Base-by-base conservation (phyloP, 2,113 vertebrate genomes). In the Myiagra hebetior region DNA sequence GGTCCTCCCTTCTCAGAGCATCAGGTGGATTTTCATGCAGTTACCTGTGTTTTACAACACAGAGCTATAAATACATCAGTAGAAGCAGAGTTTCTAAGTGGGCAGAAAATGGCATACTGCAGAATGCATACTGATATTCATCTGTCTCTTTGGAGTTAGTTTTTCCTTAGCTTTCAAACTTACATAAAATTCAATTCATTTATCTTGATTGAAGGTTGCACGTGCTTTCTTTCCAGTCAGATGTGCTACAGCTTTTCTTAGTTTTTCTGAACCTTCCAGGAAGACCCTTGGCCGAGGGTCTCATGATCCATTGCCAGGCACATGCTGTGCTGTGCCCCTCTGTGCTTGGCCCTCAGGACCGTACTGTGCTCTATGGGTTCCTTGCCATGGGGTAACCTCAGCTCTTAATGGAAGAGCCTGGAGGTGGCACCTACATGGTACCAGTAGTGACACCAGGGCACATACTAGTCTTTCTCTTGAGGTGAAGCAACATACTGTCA, bases 301-400 rank as follows among this genome's bases (percentile, higher is more conserved):
- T 60, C 0, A 0, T 42, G 30, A 16, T 84, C 37, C 26, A 5
- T 7, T 44, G 33, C n/a, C 21, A 42, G n/a, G 7, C 22, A 9
- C 0, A 1, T 1, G 6, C 37, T 75, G 17, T 74, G 60, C 75
- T 21, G 9, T 60, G 77, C 53, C 4, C 2, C 46, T 5, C 33
- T 35, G 46, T 53, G 57, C 33, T 57, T 55, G 70, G 67, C 47
- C 65, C 72, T 94, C 75, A 46, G 83, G 22, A 62, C 47, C 0
- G 0, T 63, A 33, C 30, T 56, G 35, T 83, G 44, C 87, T 73
- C 49, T 33, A 4, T 21, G 2, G 47, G n/a, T 56, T 18, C n/a
- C 50, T 64, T 80, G 37, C 59, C 27, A 4, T 4, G 11, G 17
- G 26, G 8, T 59, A 63, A 30, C 35, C 62, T 76, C 39, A 68